A percentile compares a stretch with the other conserved stretches of the same genome.
These are phyloP conservation scores for Leptarthrus brevirostris DNA, from an alignment of 2,888 invertebrate species.

Conservation along the genomic window DNA sequence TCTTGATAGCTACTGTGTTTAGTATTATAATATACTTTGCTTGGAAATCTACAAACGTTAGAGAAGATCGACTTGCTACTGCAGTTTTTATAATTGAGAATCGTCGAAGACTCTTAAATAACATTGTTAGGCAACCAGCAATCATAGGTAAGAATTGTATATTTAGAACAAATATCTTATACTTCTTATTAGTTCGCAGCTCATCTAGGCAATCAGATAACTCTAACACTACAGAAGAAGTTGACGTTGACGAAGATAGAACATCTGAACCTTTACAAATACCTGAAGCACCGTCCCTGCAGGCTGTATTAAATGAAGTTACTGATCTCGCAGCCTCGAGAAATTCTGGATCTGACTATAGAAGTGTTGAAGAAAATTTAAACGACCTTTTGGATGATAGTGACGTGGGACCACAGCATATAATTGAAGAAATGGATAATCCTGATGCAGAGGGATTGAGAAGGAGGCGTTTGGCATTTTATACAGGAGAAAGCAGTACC, in stretches of 20 bases:
- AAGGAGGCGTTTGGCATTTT: constrained; percentile 55
- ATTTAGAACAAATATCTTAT: too few relatives aligned
- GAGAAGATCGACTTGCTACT: constrained; percentile 56
- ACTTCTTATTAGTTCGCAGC: constrained; percentile 45
- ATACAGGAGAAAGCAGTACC: constrained; percentile 41
- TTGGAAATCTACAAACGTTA: constrained; percentile 77
- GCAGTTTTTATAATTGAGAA: constrained; percentile 57
- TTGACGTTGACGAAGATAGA: constrained; percentile 53
- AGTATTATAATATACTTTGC: constrained; percentile 73
- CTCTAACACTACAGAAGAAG: constrained; percentile 65
- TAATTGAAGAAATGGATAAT: constrained; percentile 57
- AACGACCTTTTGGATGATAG: constrained; percentile 55
- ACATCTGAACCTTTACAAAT: constrained; percentile 50
- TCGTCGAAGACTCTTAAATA: constrained; percentile 55
- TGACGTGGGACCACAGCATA: constrained; percentile 55
- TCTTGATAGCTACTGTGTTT: constrained; percentile 72
- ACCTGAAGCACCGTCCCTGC: constrained; percentile 56
- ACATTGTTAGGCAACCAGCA: constrained; percentile 40
- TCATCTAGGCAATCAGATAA: constrained; percentile 55
- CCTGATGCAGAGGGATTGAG: constrained; percentile 55
- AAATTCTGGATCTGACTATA: not conserved
- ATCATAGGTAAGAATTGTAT: constrained; percentile 43
- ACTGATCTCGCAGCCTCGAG: constrained; percentile 54
- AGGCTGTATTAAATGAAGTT: constrained; percentile 59
- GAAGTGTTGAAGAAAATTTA: constrained; percentile 55